Base-by-base conservation (phyloP, 2,797 vertebrate species). In the Discoglossus pictus region DNA sequence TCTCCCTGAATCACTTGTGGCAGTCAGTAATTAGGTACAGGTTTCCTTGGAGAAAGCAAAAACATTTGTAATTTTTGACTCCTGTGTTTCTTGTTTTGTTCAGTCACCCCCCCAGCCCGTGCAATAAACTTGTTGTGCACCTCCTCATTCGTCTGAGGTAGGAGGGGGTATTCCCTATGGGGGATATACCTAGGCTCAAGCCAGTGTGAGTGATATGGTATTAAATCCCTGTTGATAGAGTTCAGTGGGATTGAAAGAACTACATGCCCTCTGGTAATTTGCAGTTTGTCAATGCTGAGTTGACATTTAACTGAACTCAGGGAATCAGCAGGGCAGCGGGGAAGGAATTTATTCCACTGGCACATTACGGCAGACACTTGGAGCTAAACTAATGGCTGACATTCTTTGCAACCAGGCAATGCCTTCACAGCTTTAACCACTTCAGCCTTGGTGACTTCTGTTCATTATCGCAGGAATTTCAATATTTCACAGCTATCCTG, bases 231-330 rank as follows among this genome's bases (percentile, higher is more conserved):
- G 38, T 68, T 65, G 76, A 73, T 62, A 74, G 71, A 74, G 81
- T 78, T 82, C 74, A 80, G 63, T 39, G 76, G 76, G 77, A 62
- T 75, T 78, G 78, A 77, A 80, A 76, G 80, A 70, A 65, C 76
- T 60, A 59, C 77, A 62, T 71, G 74, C 68, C 78, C 76, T 63
- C 64, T 53, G 71, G 81, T 74, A 75, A 82, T 79, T 80, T 76
- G 77, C 65, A 76, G 68, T 64, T 68, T 74, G 60, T 75, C n/a
- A 73, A 38, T 67, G 80, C 75, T 52, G 79, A 64, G 81, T 68
- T 83, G 81, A 80, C 81, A 79, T 74, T 79, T 73, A 74, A 61
- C 70, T 72, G 79, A 79, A 77, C 79, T 62, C 72, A 38, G 75
- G 66, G 76, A 76, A 80, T 77, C 80, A 80, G 79, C 80, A 79